Evolutionary conservation across 2,888 invertebrate genomes (phyloP), one percentile per base, ranked within the genome.

Genomic region (Machimus rusticus): DNA sequence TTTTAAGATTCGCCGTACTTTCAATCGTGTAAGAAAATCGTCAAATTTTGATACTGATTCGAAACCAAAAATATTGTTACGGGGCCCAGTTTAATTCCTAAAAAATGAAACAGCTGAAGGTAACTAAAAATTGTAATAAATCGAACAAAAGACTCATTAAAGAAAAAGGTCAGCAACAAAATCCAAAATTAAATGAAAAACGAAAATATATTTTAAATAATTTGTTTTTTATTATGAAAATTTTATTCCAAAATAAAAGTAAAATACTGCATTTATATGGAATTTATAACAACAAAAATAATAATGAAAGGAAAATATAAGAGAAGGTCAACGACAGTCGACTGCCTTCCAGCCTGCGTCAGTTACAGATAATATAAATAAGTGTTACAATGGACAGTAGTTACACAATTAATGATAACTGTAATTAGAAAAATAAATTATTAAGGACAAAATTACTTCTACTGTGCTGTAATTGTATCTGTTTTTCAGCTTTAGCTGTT

Each of bases 211-310:
- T 39, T 79, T 79, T 57, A 82, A 82, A 82, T 66, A 66, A 66
- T 51, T 84, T 34, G 39, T 9, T 84, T 84, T 84, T 84, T 84
- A 84, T 66, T 57, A 84, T 66, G 37, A 84, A 84, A 84, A 84
- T 51, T 66, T 57, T 84, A 66, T 84, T 66, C 66, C 66, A 66
- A 66, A 66, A 84, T 66, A 84, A 84, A 84, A 84, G 66, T 84
- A 84, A 84, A 84, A 84, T 84, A 84, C 82, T 84, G 82, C 66
- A 84, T 84, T 84, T 66, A 66, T 66, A 84, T 84, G 82, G 82
- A 84, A 84, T 84, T 66, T 39, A 84, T 84, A 84, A 84, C 82
- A 84, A 84, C 66, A 84, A 84, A 84, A 66, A 66, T 79, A 46
- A 79, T 28, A 79, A 39, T 43, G 34, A 34, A 46, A 66, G n/a